Evolutionary conservation across 2,113 vertebrate genomes (phyloP).

Genomic region (Neotragus pygmaeus): DNA sequence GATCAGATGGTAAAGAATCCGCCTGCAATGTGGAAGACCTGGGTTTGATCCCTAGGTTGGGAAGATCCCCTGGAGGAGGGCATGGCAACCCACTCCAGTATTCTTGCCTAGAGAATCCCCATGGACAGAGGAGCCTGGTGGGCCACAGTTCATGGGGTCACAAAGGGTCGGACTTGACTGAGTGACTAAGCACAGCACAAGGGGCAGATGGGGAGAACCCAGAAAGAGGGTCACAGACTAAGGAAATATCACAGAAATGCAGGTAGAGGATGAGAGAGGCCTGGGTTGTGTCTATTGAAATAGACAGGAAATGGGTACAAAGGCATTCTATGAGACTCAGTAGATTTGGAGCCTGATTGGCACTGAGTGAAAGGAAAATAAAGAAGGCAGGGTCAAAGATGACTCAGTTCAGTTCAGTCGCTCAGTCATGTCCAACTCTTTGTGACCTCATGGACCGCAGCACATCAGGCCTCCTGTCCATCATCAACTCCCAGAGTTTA

Average conservation of each 20-base stretch:
- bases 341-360: not conserved
- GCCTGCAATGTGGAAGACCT: not conserved
- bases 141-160: not conserved
- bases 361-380: not conserved
- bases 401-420: not conserved
- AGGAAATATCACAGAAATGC: not conserved
- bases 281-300: not conserved
- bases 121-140: not conserved
- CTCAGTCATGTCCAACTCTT: not conserved
- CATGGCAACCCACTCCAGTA: not conserved
- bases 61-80: not conserved
- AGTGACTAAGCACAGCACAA: not conserved
- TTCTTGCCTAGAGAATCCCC: not conserved
- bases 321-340: not conserved
- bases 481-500: not conserved
- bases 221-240: not conserved
- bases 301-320: not conserved
- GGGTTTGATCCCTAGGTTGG: not conserved
- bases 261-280: not conserved
- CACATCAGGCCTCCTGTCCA: not conserved
- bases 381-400: not conserved
- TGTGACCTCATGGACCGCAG: rapidly evolving
- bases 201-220: not conserved
- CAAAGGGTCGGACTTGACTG: not conserved
- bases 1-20: not conserved